Evolutionary conservation across 2,888 invertebrate genomes (phyloP).

Genomic region (Cosmorhoe ocellata): DNA sequence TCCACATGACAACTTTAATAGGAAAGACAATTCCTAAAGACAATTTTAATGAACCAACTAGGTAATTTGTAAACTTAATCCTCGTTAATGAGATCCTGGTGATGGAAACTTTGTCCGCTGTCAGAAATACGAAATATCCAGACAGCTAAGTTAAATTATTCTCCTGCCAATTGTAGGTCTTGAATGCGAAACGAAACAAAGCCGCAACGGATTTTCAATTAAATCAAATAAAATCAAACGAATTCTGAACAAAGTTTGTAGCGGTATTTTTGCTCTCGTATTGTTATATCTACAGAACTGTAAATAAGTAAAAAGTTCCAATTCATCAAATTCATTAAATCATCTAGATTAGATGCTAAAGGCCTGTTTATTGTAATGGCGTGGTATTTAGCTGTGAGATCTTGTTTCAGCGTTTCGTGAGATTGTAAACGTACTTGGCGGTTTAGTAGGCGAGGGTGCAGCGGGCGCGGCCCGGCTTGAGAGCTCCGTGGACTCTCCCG

Average conservation of each 20-base stretch:
- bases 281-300: background rate
- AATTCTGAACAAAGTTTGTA: slow-evolving; percentile 21
- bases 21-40: no score
- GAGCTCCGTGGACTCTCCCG: slow-evolving; percentile 70
- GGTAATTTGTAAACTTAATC: no score
- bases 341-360: no score
- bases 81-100: slow-evolving; percentile 27
- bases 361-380: no score
- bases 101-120: slow-evolving; percentile 34
- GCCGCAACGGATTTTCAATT: slow-evolving; percentile 23
- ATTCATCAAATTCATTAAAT: no score
- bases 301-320: no score
- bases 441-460: slow-evolving; percentile 83
- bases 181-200: slow-evolving; percentile 24
- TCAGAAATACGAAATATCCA: slow-evolving; percentile 34
- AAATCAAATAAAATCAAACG: slow-evolving; percentile 33
- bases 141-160: slow-evolving; percentile 36
- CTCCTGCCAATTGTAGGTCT: slow-evolving; percentile 24
- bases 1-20: no score
- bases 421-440: slow-evolving; percentile 81
- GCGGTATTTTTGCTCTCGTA: slow-evolving; percentile 18
- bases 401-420: slow-evolving; percentile 63
- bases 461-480: slow-evolving; percentile 78
- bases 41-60: no score
- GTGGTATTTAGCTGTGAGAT: slow-evolving; percentile 44